Conservation (phyloP, 2,113 vertebrate species). For the Callithrix jacchus region DNA sequence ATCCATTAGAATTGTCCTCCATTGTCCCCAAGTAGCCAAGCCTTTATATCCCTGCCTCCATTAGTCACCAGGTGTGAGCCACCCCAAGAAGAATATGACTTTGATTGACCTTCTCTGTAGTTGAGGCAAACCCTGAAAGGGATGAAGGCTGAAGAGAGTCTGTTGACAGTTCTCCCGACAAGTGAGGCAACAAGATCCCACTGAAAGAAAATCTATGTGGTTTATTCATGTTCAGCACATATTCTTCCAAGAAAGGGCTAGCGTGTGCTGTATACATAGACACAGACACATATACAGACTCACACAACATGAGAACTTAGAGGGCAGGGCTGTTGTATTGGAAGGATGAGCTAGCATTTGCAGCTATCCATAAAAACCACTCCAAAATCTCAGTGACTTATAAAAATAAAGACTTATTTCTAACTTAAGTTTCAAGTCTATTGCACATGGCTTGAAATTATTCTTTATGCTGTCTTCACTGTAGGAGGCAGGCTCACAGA, state of each 20-base stretch:
- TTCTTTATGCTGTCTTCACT: neutral
- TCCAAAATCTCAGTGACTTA: neutral
- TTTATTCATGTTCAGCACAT: neutral
- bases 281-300: neutral
- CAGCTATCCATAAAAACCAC: neutral
- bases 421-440: neutral
- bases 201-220: neutral
- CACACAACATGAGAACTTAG: neutral
- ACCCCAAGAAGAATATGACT: neutral
- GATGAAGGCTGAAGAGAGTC: neutral
- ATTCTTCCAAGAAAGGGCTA: neutral
- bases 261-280: neutral
- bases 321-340: neutral
- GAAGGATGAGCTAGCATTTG: neutral
- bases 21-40: neutral
- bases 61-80: neutral
- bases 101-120: neutral
- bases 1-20: neutral
- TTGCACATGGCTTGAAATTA: neutral
- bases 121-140: neutral
- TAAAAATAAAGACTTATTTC: neutral
- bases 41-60: neutral
- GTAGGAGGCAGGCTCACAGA: neutral
- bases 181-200: neutral
- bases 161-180: neutral